Base-by-base conservation (phyloP, 2,888 invertebrate species). In the Rhogogaster chlorosoma region DNA sequence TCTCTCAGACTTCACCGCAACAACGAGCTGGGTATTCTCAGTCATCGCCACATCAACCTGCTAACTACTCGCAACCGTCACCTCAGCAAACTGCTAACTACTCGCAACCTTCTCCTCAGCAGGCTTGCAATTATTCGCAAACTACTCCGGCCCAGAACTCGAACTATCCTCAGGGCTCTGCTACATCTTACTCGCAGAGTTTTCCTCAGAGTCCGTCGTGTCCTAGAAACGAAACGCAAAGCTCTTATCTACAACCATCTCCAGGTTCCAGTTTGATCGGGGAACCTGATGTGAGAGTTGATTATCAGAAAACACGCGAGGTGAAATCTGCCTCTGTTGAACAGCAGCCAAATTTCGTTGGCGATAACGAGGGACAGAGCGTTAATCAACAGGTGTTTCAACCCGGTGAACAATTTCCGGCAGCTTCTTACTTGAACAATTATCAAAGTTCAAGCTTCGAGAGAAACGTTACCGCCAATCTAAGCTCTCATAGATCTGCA, bases 201-300 rank as follows among this genome's bases (percentile, higher is more conserved):
- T 89, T 90, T 0, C 90, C 91, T 0, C 90, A 90, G 85, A 86
- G 86, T 22, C 86, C 89, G 10, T 86, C 88, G 0, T 91, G 90
- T 7, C 90, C 92, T 3, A 88, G 93, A 12, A 84, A 89, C 26
- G 90, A 88, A 89, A 89, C 91, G 87, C 87, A 94, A 26, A 93
- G 93, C 77, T 94, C 94, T 86, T 94, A 94, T 86, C 91, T 92
- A 3, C 94, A 93, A 85, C 88, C 91, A 0, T 91, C 93, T 4
- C 92, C 92, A 0, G 85, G 88, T 5, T 84, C 88, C 9, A 84
- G 89, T 5, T 57, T 89, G 2, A 84, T 89, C 7, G 88, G 57
- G 53, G 90, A 91, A 61, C 32, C 89, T 5, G 91, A 91, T 29
- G 87, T 89, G n/a, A 88, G 90, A n/a, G 84, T 87, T 15, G 91